Evolutionary conservation across 2,888 invertebrate genomes (phyloP), one percentile per base, ranked within the genome.

Genomic region (Apantesis nais): DNA sequence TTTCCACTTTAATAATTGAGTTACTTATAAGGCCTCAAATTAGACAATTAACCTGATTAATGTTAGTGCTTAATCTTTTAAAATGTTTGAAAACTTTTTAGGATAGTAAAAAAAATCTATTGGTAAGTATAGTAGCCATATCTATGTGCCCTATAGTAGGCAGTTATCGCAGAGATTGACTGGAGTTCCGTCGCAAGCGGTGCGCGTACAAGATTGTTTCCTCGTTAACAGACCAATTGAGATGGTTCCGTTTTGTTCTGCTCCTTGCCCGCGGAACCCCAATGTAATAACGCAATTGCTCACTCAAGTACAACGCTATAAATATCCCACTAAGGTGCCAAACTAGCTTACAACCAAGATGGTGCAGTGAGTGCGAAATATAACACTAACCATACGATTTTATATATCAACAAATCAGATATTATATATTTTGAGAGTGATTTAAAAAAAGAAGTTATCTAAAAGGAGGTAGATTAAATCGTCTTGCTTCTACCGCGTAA

Each of bases 141-240:
- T 62, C 64, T 58, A 70, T 70, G 67, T 60, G 69, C 67, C 72
- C 68, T 66, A 75, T 70, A 74, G 71, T 70, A 71, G 67, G 58
- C 64, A 77, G 67, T 69, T 70, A 69, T 62, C 60, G 87, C 87
- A 85, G 92, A 93, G 94, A 93, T 93, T 93, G 93, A 88, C 89
- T 89, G 87, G 90, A 87, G 93, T 93, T 90, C 92, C 92, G 91
- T 87, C 87, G 85, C 89, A 93, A 95, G 90, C 93, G 94, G 91
- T 87, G 88, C 93, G 93, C 94, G 94, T 93, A 89, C 94, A 95
- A 95, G 94, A 95, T 94, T 93, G 94, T 94, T 94, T 95, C 95
- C 95, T 95, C 93, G 91, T 95, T 95, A 95, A 87, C 86, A 79
- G 85, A 83, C 86, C 94, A 94, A 94, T 94, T 93, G 92, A 87